Percentiles rank a stretch among this genome's conserved stretches.
These are phyloP conservation scores for Sebastes fasciatus DNA, from an alignment of 2,113 vertebrate species.

Conservation along the genomic window DNA sequence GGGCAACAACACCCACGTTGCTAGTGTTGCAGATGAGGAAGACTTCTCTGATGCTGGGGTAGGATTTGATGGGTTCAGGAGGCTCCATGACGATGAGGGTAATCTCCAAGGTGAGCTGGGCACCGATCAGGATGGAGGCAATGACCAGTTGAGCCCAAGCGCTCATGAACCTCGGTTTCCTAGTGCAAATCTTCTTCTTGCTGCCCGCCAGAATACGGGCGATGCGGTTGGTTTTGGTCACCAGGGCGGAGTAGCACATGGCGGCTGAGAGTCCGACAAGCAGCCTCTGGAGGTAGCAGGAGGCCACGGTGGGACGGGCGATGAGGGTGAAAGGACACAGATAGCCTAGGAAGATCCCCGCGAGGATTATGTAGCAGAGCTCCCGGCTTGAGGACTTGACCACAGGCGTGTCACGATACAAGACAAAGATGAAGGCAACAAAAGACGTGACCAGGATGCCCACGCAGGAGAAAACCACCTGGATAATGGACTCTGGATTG, in stretches of 20 bases:
- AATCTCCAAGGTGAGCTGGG: constrained; percentile 93
- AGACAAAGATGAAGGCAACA: constrained; percentile 94
- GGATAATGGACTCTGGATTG: constrained; percentile 95
- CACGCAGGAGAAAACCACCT: constrained; percentile 95
- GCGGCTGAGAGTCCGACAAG: constrained; percentile 95
- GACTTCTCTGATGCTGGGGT: constrained; percentile 96
- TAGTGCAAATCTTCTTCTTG: constrained; percentile 99
- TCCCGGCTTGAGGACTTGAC: constrained; percentile 98
- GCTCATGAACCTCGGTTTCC: constrained; percentile 98
- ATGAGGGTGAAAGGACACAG: constrained; percentile 97
- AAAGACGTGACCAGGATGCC: constrained; percentile 97
- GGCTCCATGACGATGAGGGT: constrained; percentile 96
- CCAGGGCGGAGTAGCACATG: constrained; percentile 98
- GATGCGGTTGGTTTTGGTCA: constrained; percentile 98
- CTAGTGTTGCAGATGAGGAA: constrained; percentile 99
- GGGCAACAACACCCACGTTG: constrained; percentile 94
- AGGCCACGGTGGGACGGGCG: constrained; percentile 91
- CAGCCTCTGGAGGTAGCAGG: constrained; percentile 96
- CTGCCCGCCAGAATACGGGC: constrained; percentile 97
- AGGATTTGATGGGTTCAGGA: constrained; percentile 93
- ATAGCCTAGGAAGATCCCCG: constrained; percentile 96
- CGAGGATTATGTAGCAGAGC: constrained; percentile 97
- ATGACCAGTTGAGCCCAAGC: constrained; percentile 98
- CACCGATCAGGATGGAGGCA: constrained; percentile 91
- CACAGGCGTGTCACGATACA: constrained; percentile 97